Percentiles rank a stretch among this genome's conserved stretches.
phyloP scores from a whole-genome alignment of 2,113 vertebrate species.

The Pipa parva region DNA sequence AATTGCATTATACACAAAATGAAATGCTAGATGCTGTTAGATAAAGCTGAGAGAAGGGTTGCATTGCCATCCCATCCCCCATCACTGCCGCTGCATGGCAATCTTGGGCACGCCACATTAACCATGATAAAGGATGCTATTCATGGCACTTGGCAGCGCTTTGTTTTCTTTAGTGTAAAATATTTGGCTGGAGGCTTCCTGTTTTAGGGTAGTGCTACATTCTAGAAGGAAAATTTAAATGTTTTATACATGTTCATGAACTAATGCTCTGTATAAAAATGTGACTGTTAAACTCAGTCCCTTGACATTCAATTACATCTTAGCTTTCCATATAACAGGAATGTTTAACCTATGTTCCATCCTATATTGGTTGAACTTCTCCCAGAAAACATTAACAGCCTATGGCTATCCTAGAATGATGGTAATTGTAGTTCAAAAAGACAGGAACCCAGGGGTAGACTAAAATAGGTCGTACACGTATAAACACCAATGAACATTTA shows the following conservation, averaged over 20 bases:
- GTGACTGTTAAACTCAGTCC: not conserved
- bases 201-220: slow-evolving; percentile 8
- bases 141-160: slow-evolving; percentile 5
- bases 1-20: not conserved
- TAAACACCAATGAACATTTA: too few relatives aligned
- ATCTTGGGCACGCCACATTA: slow-evolving; percentile 12
- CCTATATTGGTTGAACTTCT: not conserved
- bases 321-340: not conserved
- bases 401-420: not conserved
- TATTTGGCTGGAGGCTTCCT: slow-evolving; percentile 5
- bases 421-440: too few relatives aligned
- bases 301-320: not conserved
- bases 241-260: not conserved
- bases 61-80: not conserved
- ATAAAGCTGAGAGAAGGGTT: not conserved
- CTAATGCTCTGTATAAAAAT: slow-evolving; percentile 1
- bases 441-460: too few relatives aligned
- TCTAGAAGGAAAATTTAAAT: not conserved
- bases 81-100: not conserved
- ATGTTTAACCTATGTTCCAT: not conserved
- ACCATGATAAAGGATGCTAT: slow-evolving; percentile 11
- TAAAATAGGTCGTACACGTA: too few relatives aligned
- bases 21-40: not conserved
- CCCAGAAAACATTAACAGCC: not conserved
- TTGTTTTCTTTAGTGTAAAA: slow-evolving; percentile 1